Conservation (phyloP, 1,140 invertebrate genomes). For the Lasioglossum baleicum region DNA sequence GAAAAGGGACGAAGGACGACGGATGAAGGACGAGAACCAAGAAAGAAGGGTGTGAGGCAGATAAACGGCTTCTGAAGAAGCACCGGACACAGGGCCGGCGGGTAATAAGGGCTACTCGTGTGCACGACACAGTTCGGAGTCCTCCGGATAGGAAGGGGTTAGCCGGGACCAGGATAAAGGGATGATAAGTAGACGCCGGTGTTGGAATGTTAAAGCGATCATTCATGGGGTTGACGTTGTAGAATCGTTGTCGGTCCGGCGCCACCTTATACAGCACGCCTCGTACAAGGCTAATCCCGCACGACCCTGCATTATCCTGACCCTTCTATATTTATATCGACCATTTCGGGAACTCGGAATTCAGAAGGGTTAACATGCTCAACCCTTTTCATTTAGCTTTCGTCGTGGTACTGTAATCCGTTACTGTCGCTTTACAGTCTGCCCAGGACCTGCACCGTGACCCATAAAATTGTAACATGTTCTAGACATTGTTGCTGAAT, state of each 20-base stretch:
- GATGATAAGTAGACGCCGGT: background rate
- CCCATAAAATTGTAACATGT: no score
- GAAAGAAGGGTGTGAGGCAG: background rate
- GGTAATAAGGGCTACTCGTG: slow-evolving; percentile 9
- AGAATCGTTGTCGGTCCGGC: background rate
- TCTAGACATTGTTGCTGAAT: no score
- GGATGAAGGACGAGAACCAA: background rate
- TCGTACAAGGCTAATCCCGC: no score
- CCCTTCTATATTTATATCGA: no score
- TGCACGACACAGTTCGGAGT: background rate
- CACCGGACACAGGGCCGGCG: background rate
- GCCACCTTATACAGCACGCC: background rate
- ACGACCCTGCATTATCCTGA: no score
- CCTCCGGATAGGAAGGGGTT: background rate
- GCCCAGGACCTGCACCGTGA: no score
- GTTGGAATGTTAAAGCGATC: background rate
- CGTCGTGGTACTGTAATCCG: no score
- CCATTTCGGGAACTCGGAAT: no score
- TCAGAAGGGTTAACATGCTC: no score
- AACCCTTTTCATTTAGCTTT: no score
- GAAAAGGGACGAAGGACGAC: background rate
- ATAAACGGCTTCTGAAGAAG: no score
- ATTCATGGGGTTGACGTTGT: background rate
- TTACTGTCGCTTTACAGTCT: no score
- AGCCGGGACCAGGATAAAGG: background rate